Conservation (phyloP, 2,113 vertebrate genomes). For the Cardinalis cardinalis region DNA sequence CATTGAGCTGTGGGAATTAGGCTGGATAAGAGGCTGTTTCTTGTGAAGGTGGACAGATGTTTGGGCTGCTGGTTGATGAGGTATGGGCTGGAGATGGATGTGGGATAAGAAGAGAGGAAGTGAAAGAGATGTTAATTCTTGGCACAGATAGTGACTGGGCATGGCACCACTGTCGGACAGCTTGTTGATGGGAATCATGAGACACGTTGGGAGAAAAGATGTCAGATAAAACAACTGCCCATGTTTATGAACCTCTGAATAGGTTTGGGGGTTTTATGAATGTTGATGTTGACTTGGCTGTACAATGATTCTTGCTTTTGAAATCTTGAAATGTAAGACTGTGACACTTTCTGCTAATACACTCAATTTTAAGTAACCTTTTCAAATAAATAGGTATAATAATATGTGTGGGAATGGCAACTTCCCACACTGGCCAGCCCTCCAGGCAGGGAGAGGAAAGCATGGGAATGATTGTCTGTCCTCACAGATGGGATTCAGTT, state of each 20-base stretch:
- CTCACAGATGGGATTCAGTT: slow-evolving; percentile 52
- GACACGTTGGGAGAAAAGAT: not conserved
- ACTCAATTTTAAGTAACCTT: slow-evolving; percentile 44
- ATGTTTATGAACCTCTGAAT: not conserved
- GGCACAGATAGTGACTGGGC: not conserved
- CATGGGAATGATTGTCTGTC: not conserved
- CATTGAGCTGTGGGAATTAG: not conserved
- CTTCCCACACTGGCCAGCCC: slow-evolving; percentile 63
- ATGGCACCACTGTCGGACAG: not conserved
- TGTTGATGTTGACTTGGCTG: not conserved
- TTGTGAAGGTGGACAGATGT: not conserved
- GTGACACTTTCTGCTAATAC: slow-evolving; percentile 39
- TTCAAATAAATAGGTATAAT: slow-evolving; percentile 50
- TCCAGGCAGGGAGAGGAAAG: slow-evolving; percentile 9
- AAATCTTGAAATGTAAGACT: slow-evolving; percentile 26
- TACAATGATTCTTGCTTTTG: slow-evolving; percentile 42
- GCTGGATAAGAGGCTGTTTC: not conserved
- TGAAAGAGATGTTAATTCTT: not conserved
- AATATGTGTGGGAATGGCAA: slow-evolving; percentile 50
- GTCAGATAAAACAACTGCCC: not conserved
- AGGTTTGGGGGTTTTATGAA: not conserved
- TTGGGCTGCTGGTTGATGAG: not conserved
- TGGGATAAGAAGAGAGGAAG: not conserved
- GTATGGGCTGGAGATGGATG: not conserved
- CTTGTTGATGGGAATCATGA: not conserved